Conservation (phyloP, 2,797 vertebrate species). For the Mionectes olivaceus region DNA sequence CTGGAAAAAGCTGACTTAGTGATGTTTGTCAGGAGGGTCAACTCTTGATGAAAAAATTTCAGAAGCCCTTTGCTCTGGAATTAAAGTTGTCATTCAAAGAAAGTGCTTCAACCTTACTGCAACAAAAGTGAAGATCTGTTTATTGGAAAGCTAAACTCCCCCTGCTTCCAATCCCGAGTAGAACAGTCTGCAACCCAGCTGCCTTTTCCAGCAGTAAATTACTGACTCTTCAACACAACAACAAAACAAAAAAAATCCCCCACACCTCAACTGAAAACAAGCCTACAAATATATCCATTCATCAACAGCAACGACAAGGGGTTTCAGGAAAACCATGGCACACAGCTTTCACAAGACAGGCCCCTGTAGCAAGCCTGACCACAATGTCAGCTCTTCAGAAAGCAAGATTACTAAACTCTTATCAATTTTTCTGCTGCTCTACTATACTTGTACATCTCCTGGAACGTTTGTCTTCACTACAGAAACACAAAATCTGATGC, state of each 20-base stretch:
- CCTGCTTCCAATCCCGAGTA: not conserved
- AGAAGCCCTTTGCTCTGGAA: not conserved
- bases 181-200: not conserved
- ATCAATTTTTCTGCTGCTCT: not conserved
- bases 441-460: not conserved
- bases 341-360: not conserved
- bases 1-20: slow-evolving; percentile 18
- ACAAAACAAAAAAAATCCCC: not conserved
- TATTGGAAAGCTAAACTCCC: not conserved
- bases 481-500: not conserved
- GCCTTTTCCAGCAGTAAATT: not conserved
- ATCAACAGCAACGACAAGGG: not conserved
- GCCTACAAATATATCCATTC: not conserved
- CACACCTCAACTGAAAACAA: not conserved
- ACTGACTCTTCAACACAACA: not conserved
- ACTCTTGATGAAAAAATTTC: not conserved
- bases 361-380: not conserved
- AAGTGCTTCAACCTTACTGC: not conserved
- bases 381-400: not conserved
- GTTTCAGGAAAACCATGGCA: not conserved
- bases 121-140: not conserved
- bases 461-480: not conserved
- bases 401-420: not conserved
- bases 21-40: not conserved
- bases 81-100: not conserved